A percentile compares a stretch with the other conserved stretches of the same genome.
Conservation (phyloP, 2,888 invertebrate species). For the Sialis lutaria region DNA sequence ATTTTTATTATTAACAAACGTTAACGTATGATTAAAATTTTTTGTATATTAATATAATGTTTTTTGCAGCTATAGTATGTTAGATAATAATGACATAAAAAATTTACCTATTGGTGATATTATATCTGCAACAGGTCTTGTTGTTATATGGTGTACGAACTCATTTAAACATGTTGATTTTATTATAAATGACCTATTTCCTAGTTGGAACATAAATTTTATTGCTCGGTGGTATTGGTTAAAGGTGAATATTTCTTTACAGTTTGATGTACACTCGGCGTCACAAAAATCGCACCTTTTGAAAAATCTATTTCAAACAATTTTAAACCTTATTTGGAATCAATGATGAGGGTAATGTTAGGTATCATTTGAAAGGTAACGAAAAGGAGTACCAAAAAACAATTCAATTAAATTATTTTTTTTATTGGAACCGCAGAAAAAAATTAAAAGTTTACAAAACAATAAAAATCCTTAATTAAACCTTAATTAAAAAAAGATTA, state of each 20-base stretch:
- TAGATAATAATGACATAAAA: constrained; percentile 56
- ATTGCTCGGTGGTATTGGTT: constrained; percentile 76
- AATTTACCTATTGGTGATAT: constrained; percentile 51
- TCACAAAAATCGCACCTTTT: no score
- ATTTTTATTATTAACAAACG: constrained; percentile 7
- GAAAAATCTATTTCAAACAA: no score
- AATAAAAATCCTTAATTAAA: no score
- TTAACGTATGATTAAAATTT: constrained; percentile 5
- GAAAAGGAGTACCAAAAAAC: no score
- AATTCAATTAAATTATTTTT: no score
- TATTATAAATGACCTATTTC: constrained; percentile 55
- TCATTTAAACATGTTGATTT: constrained; percentile 48
- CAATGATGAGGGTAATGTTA: no score
- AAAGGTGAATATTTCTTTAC: constrained; percentile 35
- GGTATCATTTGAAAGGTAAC: no score
- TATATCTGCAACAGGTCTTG: constrained; percentile 40
- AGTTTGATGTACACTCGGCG: no score
- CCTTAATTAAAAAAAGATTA: no score
- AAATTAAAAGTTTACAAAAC: no score
- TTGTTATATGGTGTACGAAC: constrained; percentile 90
- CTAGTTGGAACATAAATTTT: constrained; percentile 56
- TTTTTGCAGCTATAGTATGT: constrained; percentile 52
- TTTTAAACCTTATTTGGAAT: no score
- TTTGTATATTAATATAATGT: not conserved
- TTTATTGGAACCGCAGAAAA: no score